phyloP scores from a whole-genome alignment of 2,113 vertebrate genomes.

The Leucosticte australis region DNA sequence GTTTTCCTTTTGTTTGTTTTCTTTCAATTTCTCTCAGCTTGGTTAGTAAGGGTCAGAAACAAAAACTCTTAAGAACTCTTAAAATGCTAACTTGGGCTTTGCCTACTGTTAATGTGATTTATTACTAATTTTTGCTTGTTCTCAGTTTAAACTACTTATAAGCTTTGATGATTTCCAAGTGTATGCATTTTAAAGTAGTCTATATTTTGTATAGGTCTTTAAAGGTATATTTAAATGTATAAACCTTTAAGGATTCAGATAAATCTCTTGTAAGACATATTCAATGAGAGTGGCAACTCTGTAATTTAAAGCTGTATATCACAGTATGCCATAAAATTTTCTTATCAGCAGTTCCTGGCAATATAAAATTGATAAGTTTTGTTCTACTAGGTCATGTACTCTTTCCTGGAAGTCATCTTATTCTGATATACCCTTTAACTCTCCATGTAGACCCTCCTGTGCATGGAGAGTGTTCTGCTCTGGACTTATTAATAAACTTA shows the following conservation, averaged over 20 bases:
- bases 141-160: background rate
- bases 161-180: background rate
- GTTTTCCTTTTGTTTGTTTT: background rate
- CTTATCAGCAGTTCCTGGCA: background rate
- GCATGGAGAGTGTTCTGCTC: background rate
- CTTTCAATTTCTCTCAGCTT: background rate
- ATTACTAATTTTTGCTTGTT: background rate
- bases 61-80: background rate
- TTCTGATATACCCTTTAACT: background rate
- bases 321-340: background rate
- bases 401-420: background rate
- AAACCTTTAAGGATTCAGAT: background rate
- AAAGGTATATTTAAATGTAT: background rate
- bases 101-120: background rate
- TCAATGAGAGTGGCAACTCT: background rate
- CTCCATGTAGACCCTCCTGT: background rate
- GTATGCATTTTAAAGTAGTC: background rate
- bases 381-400: background rate
- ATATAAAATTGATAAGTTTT: background rate
- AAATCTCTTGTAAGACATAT: background rate
- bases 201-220: background rate
- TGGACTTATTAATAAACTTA: background rate
- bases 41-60: background rate
- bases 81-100: background rate
- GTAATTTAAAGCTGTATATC: conserved; percentile 5